A percentile compares a stretch with the other conserved stretches of the same genome.
These are phyloP conservation scores for Calcarius lapponicus DNA, from an alignment of 2,797 vertebrate species.

Conservation along the genomic window DNA sequence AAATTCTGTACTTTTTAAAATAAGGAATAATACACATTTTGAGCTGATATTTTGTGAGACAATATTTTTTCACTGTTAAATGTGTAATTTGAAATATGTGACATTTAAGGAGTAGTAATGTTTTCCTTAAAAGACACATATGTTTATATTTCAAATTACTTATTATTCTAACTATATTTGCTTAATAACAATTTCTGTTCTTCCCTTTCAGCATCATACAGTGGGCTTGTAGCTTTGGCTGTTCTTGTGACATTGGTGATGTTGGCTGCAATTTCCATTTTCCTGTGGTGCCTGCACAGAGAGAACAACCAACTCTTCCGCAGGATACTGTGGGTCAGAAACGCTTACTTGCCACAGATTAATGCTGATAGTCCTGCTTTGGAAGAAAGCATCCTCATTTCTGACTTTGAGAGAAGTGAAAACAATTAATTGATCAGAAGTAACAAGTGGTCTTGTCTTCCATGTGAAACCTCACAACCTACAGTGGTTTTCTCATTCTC, in stretches of 20 bases:
- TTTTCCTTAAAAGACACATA: background rate
- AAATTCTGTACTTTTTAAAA: background rate
- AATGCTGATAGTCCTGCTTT: constrained; percentile 76
- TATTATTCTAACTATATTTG: background rate
- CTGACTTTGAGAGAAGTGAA: constrained; percentile 82
- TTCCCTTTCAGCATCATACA: constrained; percentile 78
- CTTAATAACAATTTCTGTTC: background rate
- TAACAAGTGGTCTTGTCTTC: background rate
- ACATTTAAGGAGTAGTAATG: background rate
- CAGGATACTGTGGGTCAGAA: constrained; percentile 76
- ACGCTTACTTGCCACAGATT: constrained; percentile 80
- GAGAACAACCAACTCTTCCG: constrained; percentile 75
- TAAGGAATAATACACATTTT: background rate
- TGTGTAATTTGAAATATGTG: background rate
- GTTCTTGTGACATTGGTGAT: constrained; percentile 78
- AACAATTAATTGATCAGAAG: constrained; percentile 68
- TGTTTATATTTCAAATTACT: background rate
- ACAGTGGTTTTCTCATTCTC: background rate
- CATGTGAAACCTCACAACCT: background rate
- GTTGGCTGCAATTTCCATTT: constrained; percentile 74
- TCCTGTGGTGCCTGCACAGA: constrained; percentile 81
- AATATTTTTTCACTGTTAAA: background rate
- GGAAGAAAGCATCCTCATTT: constrained; percentile 89
- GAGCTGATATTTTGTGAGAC: background rate
- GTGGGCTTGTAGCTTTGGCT: constrained; percentile 73